Conservation (phyloP, 92 coral and sea anemone genomes). For the Epizoanthus scotinus region DNA sequence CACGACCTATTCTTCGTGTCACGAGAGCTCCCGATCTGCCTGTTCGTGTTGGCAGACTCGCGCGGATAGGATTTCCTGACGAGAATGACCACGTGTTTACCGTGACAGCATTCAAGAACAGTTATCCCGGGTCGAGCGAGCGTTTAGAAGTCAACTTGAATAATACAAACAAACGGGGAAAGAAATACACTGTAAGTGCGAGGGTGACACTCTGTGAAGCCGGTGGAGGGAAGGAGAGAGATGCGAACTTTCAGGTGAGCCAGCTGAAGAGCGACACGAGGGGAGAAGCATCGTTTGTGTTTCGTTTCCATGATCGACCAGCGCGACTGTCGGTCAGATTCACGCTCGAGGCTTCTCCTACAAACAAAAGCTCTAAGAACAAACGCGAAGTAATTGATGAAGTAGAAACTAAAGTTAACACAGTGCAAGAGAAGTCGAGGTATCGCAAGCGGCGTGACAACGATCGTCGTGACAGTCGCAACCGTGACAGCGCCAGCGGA, state of each 20-base stretch:
- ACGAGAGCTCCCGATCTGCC: constrained; percentile 3
- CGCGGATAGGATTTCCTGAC: neutral
- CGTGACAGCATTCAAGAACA: no score
- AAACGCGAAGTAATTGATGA: constrained; percentile 37
- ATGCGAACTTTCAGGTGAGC: constrained; percentile 31
- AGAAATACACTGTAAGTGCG: neutral
- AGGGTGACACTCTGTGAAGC: constrained; percentile 3
- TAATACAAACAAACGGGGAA: neutral
- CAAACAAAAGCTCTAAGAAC: neutral
- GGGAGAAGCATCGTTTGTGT: constrained; percentile 27
- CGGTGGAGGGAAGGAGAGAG: neutral
- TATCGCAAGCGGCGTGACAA: constrained; percentile 7
- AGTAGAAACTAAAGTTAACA: constrained; percentile 18
- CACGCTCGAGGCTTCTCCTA: constrained; percentile 4
- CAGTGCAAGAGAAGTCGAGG: constrained; percentile 6
- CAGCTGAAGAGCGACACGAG: constrained; percentile 18
- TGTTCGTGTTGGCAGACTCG: constrained; percentile 7
- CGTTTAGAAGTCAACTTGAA: neutral
- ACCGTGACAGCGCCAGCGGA: neutral
- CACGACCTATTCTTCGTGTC: constrained; percentile 16
- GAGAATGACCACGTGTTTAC: constrained; percentile 9
- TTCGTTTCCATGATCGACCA: constrained; percentile 50
- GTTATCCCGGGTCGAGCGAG: no score
- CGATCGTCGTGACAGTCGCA: neutral
- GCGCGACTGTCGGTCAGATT: constrained; percentile 33